Percentiles rank a stretch among this genome's conserved stretches.
Evolutionary conservation across 2,113 vertebrate genomes (phyloP).

Genomic region (Plectropomus leopardus): DNA sequence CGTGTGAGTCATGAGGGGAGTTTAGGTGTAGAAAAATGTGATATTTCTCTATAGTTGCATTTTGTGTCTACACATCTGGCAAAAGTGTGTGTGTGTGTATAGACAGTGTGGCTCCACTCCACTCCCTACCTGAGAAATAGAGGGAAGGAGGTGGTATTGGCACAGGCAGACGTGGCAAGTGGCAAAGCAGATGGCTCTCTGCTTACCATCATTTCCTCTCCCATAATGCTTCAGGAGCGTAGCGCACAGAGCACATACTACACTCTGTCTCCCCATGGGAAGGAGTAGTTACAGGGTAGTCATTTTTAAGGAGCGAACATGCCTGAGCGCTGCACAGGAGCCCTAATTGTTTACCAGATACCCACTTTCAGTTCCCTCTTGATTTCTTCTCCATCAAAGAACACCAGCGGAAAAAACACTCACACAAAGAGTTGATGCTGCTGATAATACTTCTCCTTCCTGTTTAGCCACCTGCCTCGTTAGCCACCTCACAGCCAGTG

Average conservation of each 20-base stretch:
- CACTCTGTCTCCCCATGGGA: constrained; percentile 64
- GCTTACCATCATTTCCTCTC: constrained; percentile 80
- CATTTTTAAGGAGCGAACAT: constrained; percentile 71
- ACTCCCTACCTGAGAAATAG: constrained; percentile 75
- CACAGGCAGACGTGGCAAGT: constrained; percentile 75
- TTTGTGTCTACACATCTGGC: constrained; percentile 73
- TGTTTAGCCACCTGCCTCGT: constrained; percentile 79
- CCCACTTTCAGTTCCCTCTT: constrained; percentile 16
- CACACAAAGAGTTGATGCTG: constrained; percentile 9
- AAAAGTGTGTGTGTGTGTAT: constrained; percentile 38
- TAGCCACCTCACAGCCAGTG: constrained; percentile 70
- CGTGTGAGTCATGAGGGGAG: constrained; percentile 15
- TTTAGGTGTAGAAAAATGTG: constrained; percentile 14
- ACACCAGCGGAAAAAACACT: constrained; percentile 18
- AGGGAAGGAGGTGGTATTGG: constrained; percentile 68
- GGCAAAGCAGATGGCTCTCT: constrained; percentile 84
- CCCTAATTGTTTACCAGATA: constrained; percentile 78
- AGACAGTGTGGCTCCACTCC: constrained; percentile 60
- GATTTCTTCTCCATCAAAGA: constrained; percentile 37
- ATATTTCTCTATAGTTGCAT: constrained; percentile 33
- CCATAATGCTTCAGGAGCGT: constrained; percentile 76
- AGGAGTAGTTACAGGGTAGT: constrained; percentile 67
- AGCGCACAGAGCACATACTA: constrained; percentile 55
- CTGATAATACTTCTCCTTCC: constrained; percentile 65
- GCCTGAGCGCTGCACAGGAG: constrained; percentile 41